Evolutionary conservation across 2,888 invertebrate genomes (phyloP), one percentile per base, ranked within the genome.

Genomic region (Unio delphinus): DNA sequence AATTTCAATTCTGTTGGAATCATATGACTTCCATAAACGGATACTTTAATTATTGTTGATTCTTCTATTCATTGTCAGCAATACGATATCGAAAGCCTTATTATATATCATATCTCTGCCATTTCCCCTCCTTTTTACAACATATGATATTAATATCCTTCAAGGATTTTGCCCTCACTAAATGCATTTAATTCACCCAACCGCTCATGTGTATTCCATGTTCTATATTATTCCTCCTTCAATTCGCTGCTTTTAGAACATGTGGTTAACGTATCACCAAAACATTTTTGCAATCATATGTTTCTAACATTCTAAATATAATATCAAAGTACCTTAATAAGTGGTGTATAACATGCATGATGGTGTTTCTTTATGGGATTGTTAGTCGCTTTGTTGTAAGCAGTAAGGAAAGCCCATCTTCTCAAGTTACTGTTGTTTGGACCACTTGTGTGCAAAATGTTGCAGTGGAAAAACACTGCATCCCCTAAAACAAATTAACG

Each of bases 381-480:
- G 69, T 88, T 88, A 70, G 78, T 83, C 17, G 83, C 83, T 26
- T 79, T 74, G 80, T 87, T 87, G 78, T 87, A 88, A 45, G 86
- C 80, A 45, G 79, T 77, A 28, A 87, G 78, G 72, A 86, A 86
- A 15, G 86, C 84, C 86, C 87, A 88, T n/a, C 88, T 74, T n/a
- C 87, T 73, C 66, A 80, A 69, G n/a, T 84, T 84, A 64, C 87
- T 85, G 54, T 81, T 74, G 67, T 88, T 88, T 11, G 79, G 81
- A 56, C 79, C 81, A 65, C 86, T 86, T 26, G 79, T 84, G 76
- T 88, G 88, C 11, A 88, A 78, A 57, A 86, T 72, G 68, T 88
- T 88, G 70, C 80, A 81, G 0, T 23, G 23, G 23, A 23, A 23
- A 23, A 23, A 23, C 23, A 23, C 23, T 23, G 23, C 23, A 23